Percentiles rank a stretch among this genome's conserved stretches.
Evolutionary conservation across 2,888 invertebrate genomes (phyloP).

Genomic region (Sabatieria punctata): DNA sequence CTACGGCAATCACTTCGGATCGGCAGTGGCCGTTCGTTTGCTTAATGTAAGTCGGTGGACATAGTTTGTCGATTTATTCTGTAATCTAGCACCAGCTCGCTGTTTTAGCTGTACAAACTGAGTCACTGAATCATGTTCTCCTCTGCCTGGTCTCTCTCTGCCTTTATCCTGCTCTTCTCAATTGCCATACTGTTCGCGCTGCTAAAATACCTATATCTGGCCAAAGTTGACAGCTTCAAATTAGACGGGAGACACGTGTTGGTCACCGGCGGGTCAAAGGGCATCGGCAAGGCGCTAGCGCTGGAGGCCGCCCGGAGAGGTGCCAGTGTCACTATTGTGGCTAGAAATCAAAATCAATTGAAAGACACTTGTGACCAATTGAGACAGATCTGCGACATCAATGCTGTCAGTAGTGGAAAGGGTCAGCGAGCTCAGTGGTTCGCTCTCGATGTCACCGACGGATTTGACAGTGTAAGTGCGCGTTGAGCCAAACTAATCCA

Average conservation of each 20-base stretch:
- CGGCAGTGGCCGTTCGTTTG: neutral
- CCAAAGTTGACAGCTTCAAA: no score
- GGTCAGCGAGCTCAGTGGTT: constrained; percentile 20
- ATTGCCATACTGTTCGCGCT: no score
- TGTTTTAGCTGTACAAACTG: no score
- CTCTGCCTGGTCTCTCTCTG: no score
- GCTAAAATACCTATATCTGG: no score
- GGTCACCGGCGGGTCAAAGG: constrained; percentile 34
- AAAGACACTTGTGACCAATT: constrained; percentile 15
- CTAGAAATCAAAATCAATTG: constrained; percentile 51
- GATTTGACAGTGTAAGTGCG: constrained; percentile 15
- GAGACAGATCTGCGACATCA: constrained; percentile 11
- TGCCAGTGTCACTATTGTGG: constrained; percentile 74
- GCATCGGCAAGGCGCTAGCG: constrained; percentile 73
- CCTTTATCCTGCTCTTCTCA: no score
- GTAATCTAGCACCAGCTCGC: no score
- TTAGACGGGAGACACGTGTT: no score
- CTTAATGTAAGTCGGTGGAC: neutral
- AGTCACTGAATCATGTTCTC: no score
- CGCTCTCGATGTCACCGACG: constrained; percentile 19
- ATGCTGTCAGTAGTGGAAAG: constrained; percentile 13
- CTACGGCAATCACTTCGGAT: constrained; percentile 5
- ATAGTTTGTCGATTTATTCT: no score
- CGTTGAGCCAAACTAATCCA: no score
- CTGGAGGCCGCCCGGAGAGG: constrained; percentile 57